Base-by-base conservation (phyloP, 2,888 invertebrate species). In the Aspidiotus rigidus region DNA sequence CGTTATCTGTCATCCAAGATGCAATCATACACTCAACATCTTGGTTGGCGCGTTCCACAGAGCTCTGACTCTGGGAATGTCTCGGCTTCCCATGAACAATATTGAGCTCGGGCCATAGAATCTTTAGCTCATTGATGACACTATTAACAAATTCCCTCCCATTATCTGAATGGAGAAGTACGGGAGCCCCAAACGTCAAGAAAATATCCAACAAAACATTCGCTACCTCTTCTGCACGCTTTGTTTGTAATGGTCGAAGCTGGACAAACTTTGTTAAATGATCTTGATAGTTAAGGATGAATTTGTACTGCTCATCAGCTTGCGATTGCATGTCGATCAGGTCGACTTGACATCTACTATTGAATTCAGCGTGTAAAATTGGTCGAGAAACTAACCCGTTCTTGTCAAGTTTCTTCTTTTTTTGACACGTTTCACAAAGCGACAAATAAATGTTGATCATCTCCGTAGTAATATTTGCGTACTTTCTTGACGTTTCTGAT, bases 241-340 rank as follows among this genome's bases (percentile, higher is more conserved):
- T n/a, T n/a, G n/a, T n/a, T n/a, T n/a, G n/a, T n/a, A n/a, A n/a
- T n/a, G n/a, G n/a, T n/a, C n/a, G n/a, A n/a, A n/a, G n/a, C n/a
- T n/a, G n/a, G n/a, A n/a, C n/a, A n/a, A n/a, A n/a, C n/a, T n/a
- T n/a, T n/a, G n/a, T n/a, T n/a, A n/a, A n/a, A n/a, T n/a, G n/a
- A n/a, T n/a, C n/a, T n/a, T 57, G n/a, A n/a, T n/a, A n/a, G n/a
- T n/a, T n/a, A n/a, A n/a, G n/a, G n/a, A n/a, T n/a, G n/a, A n/a
- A n/a, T 57, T n/a, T 57, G 72, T 70, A 76, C 40, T 74, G 70
- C 17, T 72, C 72, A 74, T 78, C 77, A 62, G 73, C 62, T 66
- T 76, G 74, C 11, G 75, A 70, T 71, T 78, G 76, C 72, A 77
- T 72, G 72, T 78, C 77, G 54, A 78, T 77, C 2, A 78, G 71